Evolutionary conservation across 2,888 invertebrate genomes (phyloP).

Genomic region (Synanthedon andrenaeformis): DNA sequence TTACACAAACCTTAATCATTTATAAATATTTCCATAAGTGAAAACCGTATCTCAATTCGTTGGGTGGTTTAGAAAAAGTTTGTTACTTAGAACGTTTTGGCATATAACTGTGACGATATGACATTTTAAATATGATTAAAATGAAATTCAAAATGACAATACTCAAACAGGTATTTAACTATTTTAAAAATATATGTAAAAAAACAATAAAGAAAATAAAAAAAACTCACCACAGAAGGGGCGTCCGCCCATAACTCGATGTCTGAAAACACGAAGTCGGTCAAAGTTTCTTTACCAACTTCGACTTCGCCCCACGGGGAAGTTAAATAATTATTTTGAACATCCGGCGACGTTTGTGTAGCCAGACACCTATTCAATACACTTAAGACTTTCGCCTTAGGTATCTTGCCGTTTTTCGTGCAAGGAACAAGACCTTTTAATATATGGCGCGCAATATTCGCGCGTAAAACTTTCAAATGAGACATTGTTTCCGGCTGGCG

Average conservation of each 20-base stretch:
- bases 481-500: constrained; percentile 39
- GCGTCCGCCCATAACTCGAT: constrained; percentile 68
- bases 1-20: too few relatives aligned
- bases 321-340: constrained; percentile 37
- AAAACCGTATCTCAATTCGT: too few relatives aligned
- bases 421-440: constrained; percentile 19
- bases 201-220: neutral
- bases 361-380: constrained; percentile 31
- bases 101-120: too few relatives aligned
- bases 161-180: too few relatives aligned
- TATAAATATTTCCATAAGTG: too few relatives aligned
- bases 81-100: too few relatives aligned
- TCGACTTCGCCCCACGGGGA: constrained; percentile 64
- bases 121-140: too few relatives aligned
- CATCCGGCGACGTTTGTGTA: constrained; percentile 39
- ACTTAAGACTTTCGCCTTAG: constrained; percentile 13
- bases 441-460: constrained; percentile 48
- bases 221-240: constrained; percentile 74
- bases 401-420: constrained; percentile 30
- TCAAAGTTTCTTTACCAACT: constrained; percentile 68
- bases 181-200: too few relatives aligned
- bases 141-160: too few relatives aligned
- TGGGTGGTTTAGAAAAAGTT: too few relatives aligned
- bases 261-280: constrained; percentile 72
- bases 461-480: constrained; percentile 59